These are phyloP conservation scores for Gymnarchus niloticus DNA, from an alignment of 2,113 vertebrate species.

Conservation along the genomic window DNA sequence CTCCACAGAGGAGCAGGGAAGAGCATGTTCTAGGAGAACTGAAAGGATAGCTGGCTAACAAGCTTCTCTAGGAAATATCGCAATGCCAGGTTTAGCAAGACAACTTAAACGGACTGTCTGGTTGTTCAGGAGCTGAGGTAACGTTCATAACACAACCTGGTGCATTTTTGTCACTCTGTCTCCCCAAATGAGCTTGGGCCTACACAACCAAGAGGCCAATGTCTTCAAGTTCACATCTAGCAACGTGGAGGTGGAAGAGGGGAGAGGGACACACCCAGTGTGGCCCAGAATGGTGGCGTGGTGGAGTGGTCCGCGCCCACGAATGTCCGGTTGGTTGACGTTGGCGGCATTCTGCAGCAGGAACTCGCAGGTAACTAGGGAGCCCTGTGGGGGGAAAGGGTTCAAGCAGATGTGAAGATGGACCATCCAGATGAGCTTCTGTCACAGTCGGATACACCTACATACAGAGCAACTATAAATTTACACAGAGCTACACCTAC, in stretches of 20 bases:
- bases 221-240: neutral
- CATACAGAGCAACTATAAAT: too few relatives aligned
- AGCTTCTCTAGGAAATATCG: neutral
- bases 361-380: conserved; percentile 92
- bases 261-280: conserved; percentile 71
- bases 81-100: neutral
- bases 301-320: conserved; percentile 85
- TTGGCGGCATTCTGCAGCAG: conserved; percentile 95
- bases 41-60: neutral
- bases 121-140: neutral
- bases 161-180: neutral
- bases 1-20: neutral
- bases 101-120: neutral
- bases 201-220: neutral
- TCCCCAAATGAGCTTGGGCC: neutral
- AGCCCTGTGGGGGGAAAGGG: conserved; percentile 62
- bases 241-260: neutral
- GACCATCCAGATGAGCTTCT: neutral
- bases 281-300: conserved; percentile 88
- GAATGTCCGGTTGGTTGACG: conserved; percentile 84
- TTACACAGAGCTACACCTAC: too few relatives aligned
- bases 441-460: too few relatives aligned
- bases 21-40: neutral
- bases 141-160: neutral
- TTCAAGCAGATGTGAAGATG: neutral